Conservation (phyloP, 2,888 invertebrate species). For the Pseudococcus longispinus region DNA sequence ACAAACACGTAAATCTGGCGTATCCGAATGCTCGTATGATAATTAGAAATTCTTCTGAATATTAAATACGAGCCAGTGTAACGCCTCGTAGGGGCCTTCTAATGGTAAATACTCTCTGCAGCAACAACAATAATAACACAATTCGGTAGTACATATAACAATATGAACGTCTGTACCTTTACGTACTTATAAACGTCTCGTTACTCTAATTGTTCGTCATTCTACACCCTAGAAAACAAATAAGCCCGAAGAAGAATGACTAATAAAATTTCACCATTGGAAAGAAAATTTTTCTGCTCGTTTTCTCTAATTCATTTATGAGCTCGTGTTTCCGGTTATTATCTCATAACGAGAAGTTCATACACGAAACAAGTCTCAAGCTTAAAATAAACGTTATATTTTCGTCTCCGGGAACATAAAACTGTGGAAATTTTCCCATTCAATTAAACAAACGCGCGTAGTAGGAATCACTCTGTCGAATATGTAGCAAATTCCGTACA, state of each 20-base stretch:
- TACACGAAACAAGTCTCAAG: not conserved
- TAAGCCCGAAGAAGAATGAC: not conserved
- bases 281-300: not conserved
- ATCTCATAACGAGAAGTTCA: not conserved
- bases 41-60: conserved; percentile 37
- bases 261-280: conserved; percentile 1
- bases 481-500: not conserved
- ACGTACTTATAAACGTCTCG: not conserved
- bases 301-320: conserved; percentile 15
- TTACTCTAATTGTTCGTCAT: conserved; percentile 1
- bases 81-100: not conserved
- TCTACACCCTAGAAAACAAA: not conserved
- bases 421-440: not conserved
- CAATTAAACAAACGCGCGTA: not conserved
- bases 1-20: conserved; percentile 22
- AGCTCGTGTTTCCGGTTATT: conserved; percentile 3
- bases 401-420: not conserved
- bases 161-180: not conserved
- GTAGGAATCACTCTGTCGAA: not conserved
- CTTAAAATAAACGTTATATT: too few species aligned
- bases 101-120: not conserved
- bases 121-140: not conserved
- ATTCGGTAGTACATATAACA: conserved; percentile 3
- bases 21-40: conserved; percentile 9
- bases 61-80: conserved; percentile 9